Conservation (phyloP, 2,797 vertebrate genomes). For the Gouania willdenowi region DNA sequence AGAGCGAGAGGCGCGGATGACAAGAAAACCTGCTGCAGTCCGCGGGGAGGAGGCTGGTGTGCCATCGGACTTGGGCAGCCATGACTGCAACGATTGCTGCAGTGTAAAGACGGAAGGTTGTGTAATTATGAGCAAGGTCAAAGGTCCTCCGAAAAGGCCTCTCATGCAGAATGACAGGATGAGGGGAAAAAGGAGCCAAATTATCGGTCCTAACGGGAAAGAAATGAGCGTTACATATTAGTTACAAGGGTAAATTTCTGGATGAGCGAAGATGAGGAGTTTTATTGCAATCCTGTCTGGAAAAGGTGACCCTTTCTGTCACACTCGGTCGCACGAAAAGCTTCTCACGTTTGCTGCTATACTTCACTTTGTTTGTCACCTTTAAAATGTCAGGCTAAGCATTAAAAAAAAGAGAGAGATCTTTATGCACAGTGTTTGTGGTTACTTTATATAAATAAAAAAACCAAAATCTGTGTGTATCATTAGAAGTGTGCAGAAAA, state of each 20-base stretch:
- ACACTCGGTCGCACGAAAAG: conserved; percentile 43
- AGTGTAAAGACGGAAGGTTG: conserved; percentile 57
- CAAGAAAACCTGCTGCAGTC: conserved; percentile 78
- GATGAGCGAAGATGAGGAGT: conserved; percentile 19
- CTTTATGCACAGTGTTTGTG: conserved; percentile 1
- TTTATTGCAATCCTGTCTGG: conserved; percentile 21
- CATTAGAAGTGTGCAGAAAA: conserved; percentile 60
- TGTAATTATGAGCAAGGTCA: conserved; percentile 72
- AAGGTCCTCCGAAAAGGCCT: conserved; percentile 57
- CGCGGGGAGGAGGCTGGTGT: conserved; percentile 71
- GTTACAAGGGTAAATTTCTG: conserved; percentile 20
- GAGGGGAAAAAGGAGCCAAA: conserved; percentile 47
- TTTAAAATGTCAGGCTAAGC: conserved; percentile 62
- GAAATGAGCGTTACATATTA: conserved; percentile 26
- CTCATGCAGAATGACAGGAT: conserved; percentile 42
- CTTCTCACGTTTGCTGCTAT: conserved; percentile 46
- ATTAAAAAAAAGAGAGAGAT: conserved; percentile 17
- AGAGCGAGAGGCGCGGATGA: conserved; percentile 65
- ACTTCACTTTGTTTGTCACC: conserved; percentile 46
- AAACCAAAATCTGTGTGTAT: conserved; percentile 49
- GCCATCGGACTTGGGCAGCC: conserved; percentile 69
- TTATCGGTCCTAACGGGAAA: conserved; percentile 25
- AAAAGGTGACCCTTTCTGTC: conserved; percentile 26
- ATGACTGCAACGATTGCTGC: conserved; percentile 65
- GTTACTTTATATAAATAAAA: conserved; percentile 37